phyloP scores from a whole-genome alignment of 1,140 invertebrate genomes.

The Spodoptera frugiperda region DNA sequence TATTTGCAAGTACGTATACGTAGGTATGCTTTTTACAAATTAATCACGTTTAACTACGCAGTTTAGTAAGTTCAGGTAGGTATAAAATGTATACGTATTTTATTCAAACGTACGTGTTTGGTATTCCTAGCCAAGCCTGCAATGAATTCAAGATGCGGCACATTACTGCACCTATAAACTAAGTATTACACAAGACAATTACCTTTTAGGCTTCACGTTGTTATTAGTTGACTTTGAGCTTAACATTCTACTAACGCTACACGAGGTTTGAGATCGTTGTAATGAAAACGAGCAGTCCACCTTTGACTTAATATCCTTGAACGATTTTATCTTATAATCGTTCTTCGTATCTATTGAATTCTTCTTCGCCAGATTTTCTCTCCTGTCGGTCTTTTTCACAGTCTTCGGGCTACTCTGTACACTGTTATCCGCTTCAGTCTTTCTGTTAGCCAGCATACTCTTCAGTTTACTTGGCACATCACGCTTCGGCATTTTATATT shows the following conservation, averaged over 20 bases:
- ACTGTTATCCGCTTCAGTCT: constrained; percentile 83
- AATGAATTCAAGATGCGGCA: neutral
- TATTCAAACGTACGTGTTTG: too few species aligned
- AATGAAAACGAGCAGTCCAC: constrained; percentile 87
- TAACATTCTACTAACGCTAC: constrained; percentile 80
- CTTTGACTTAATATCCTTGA: constrained; percentile 94
- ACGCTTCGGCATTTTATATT: constrained; percentile 92
- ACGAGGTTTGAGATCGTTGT: constrained; percentile 82
- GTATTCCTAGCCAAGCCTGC: too few species aligned
- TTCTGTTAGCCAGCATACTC: constrained; percentile 87
- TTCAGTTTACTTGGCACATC: constrained; percentile 92
- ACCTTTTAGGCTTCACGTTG: constrained; percentile 84
- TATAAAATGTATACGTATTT: too few species aligned
- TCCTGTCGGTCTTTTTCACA: constrained; percentile 87
- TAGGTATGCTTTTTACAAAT: too few species aligned
- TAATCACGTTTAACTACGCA: too few species aligned
- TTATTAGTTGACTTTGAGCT: constrained; percentile 80
- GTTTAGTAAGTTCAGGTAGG: too few species aligned
- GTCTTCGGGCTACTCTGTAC: constrained; percentile 80
- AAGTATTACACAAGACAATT: constrained; percentile 30
- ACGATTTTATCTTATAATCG: constrained; percentile 89
- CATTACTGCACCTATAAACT: too few species aligned
- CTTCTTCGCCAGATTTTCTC: constrained; percentile 94
- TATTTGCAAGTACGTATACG: too few species aligned
- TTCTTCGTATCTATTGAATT: constrained; percentile 87